Conservation (phyloP, 2,797 vertebrate species). For the Alca torda region DNA sequence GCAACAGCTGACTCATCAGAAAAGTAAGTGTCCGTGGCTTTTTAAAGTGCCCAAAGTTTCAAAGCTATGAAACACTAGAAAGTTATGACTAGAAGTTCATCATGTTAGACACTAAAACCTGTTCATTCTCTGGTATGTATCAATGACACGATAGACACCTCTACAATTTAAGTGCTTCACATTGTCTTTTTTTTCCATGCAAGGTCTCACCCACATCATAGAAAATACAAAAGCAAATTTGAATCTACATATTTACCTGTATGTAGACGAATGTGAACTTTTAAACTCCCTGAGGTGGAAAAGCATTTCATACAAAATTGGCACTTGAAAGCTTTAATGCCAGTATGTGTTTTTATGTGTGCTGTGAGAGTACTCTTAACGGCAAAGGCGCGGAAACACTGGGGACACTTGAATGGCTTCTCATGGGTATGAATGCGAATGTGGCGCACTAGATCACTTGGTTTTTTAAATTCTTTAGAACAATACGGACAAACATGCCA, state of each 20-base stretch:
- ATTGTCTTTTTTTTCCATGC: not conserved
- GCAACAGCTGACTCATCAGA: not conserved
- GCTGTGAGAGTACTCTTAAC: conserved; percentile 99
- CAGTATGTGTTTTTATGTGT: conserved; percentile 97
- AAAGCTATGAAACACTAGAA: not conserved
- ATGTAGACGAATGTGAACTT: conserved; percentile 97
- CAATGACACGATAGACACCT: not conserved
- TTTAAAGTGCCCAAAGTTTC: not conserved
- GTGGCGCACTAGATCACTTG: conserved; percentile 96
- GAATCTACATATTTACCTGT: conserved; percentile 81
- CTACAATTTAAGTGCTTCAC: not conserved
- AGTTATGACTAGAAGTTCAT: not conserved
- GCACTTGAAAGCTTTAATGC: conserved; percentile 97
- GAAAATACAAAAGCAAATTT: not conserved
- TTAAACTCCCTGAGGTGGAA: conserved; percentile 98
- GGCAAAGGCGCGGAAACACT: conserved; percentile 97
- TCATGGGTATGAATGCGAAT: conserved; percentile 99
- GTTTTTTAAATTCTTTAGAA: conserved; percentile 97
- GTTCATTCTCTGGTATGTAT: not conserved
- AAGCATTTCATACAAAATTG: conserved; percentile 96
- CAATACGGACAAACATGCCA: conserved; percentile 98
- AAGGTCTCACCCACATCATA: not conserved
- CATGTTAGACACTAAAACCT: rapidly evolving
- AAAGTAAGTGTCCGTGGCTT: not conserved
- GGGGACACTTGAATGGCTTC: conserved; percentile 98